Base-by-base conservation (phyloP, 2,888 invertebrate species). In the Dynastes grantii region DNA sequence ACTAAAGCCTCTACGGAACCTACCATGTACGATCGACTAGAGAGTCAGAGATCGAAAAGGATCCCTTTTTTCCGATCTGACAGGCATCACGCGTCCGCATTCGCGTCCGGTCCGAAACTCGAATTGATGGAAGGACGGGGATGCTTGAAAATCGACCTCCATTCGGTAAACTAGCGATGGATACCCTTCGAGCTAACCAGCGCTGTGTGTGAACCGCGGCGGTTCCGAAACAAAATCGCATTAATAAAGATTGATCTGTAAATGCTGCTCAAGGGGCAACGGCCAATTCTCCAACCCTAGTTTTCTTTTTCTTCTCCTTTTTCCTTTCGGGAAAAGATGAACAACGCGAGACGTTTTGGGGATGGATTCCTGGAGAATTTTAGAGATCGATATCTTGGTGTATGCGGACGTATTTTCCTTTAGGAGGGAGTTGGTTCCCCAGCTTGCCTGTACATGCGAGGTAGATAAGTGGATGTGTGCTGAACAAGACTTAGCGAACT, bases 171-270 rank as follows among this genome's bases (percentile, higher is more conserved):
- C 45, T 45, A 45, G 45, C 11, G 8, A 45, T 8, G 9, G 45
- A 45, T 45, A 8, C 45, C 9, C 45, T 45, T 37, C 32, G 32
- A 37, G 32, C 32, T 5, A 2, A 5, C 32, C 5, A 37, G 5
- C 32, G 5, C 32, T 37, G 32, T 37, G 32, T 37, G 32, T 37
- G 32, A 37, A 45, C 45, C 2, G 45, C 8, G 9, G 45, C 45
- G 45, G 45, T 45, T 45, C 8, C 67, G 22, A 67, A 67, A 45
- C 67, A 67, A 67, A 67, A 67, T 67, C 67, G 67, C 67, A 67
- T 67, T 67, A 67, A 67, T 67, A 67, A 49, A 49, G 67, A 22
- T 49, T 67, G 67, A 67, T 67, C 67, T 40, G 22, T 49, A 45
- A 49, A 45, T 22, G 49, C 40, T 45, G 29, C 9, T 16, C 61